A percentile compares a stretch with the other conserved stretches of the same genome.
Evolutionary conservation across 2,797 vertebrate genomes (phyloP).

Genomic region (Acrossocheilus fasciatus): DNA sequence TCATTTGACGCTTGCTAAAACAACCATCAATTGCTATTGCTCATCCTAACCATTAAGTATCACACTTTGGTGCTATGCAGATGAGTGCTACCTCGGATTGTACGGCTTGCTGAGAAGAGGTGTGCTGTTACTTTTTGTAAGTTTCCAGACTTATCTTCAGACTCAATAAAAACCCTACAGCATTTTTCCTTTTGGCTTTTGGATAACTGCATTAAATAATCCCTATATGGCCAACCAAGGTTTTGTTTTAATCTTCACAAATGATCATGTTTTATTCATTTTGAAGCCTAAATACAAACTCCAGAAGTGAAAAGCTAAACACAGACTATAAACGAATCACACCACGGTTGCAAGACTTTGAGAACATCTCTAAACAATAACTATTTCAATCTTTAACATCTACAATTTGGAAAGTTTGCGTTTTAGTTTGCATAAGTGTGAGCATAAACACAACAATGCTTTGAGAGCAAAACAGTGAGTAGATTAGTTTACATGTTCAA

Average conservation of each 20-base stretch:
- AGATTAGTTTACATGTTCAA: neutral
- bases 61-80: slow-evolving; percentile 11
- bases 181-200: neutral
- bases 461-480: neutral
- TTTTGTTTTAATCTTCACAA: neutral
- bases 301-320: neutral
- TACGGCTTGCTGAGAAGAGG: neutral
- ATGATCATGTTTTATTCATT: neutral
- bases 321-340: neutral
- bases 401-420: neutral
- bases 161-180: neutral
- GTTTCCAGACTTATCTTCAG: neutral
- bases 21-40: slow-evolving; percentile 14
- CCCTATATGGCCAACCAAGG: neutral
- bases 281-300: neutral
- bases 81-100: neutral
- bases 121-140: neutral
- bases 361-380: neutral
- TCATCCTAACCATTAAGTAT: neutral
- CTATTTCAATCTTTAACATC: neutral
- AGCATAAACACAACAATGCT: neutral
- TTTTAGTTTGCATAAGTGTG: neutral
- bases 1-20: slow-evolving; percentile 22
- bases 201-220: neutral
- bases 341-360: neutral